Conservation (phyloP, 2,888 invertebrate species). For the Autographa pulchrina region DNA sequence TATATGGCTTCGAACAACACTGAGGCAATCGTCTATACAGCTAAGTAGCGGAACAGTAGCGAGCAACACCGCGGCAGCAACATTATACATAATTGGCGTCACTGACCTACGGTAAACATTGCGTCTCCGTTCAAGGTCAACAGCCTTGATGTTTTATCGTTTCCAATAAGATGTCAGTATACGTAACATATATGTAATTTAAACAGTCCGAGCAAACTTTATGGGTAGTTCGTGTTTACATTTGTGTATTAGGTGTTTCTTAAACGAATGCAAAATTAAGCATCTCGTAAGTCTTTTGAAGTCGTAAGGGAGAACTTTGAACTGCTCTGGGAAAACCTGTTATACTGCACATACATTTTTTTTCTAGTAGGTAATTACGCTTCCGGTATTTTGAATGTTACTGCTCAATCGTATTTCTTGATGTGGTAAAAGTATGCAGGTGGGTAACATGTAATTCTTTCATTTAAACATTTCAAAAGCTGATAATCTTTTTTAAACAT, state of each 20-base stretch:
- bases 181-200: slow-evolving; percentile 46
- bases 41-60: slow-evolving; percentile 47
- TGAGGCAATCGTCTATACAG: slow-evolving; percentile 38
- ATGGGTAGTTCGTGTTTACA: slow-evolving; percentile 41
- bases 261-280: background rate
- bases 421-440: background rate
- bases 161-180: slow-evolving; percentile 59
- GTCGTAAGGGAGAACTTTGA: background rate
- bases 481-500: background rate
- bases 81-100: slow-evolving; percentile 61
- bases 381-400: no score
- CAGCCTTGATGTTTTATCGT: slow-evolving; percentile 61
- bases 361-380: no score
- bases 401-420: no score
- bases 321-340: background rate
- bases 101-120: slow-evolving; percentile 67
- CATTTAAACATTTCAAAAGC: background rate
- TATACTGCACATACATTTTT: background rate
- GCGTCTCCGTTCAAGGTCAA: slow-evolving; percentile 63
- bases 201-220: slow-evolving; percentile 47
- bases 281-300: background rate
- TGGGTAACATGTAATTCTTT: background rate
- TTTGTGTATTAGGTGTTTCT: slow-evolving; percentile 16
- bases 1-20: slow-evolving; percentile 37
- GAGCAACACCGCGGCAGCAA: slow-evolving; percentile 44